Base-by-base conservation (phyloP, 1,140 invertebrate genomes). In the Drosophila nebulosa region DNA sequence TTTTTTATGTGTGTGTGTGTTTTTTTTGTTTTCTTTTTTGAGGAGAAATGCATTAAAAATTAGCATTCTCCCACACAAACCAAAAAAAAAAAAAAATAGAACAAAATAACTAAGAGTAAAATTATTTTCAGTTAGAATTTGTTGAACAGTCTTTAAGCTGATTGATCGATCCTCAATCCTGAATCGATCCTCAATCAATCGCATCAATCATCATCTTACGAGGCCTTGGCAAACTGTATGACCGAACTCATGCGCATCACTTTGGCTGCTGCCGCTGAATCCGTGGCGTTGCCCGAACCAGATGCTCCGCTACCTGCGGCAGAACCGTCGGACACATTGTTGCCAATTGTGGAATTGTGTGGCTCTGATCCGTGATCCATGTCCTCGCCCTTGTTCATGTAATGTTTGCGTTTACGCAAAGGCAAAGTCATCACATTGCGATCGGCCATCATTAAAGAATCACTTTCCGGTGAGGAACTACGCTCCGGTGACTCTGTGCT, bases 211-310 rank as follows among this genome's bases (percentile, higher is more conserved):
- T 46, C 55, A 18, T 30, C 27, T 46, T 94, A 94, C 75, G 94
- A 94, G 10, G 95, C 94, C 69, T 94, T 94, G 6, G 96, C 96
- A 85, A 96, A 97, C 61, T 96, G 95, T 74, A 97, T 97, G 39
- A 97, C 96, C 0, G 96, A 96, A 72, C 94, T 96, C 78, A 96
- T 95, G 51, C 96, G 92, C 70, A 91, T 93, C 91, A 89, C 92
- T 74, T 85, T 90, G 21, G 74, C 61, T 51, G 27, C 39, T 16
- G 74, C 61, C 46, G 27, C 39, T 16, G 16, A 65, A 57, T 35
- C 75, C 4, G 30, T 52, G 10, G 60, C 22, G 16, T 26, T 61
- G 2, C 12, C 58, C 7, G 46, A 7, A 24, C 51, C 27, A 1
- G 92, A 24, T 12, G 60, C 3, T 2, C 32, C 26, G 3, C 64